Base-by-base conservation (phyloP, 1,140 invertebrate species). In the Leptopilina boulardi region DNA sequence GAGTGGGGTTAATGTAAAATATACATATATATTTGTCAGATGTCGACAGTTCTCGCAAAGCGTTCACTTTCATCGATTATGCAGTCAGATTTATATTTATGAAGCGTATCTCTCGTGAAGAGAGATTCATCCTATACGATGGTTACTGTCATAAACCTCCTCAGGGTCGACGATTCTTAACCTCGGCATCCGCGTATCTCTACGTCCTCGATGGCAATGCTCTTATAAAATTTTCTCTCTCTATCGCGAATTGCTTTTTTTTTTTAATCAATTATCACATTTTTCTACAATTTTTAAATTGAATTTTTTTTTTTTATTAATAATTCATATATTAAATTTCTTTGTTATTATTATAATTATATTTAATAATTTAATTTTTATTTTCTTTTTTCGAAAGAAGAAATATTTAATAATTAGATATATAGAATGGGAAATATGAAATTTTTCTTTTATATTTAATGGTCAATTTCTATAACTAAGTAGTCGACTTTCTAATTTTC, bases 201-300 rank as follows among this genome's bases (percentile, higher is more conserved):
- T 38, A 38, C 34, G 54, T 54, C 59, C 72, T 19, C 74, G 79
- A 80, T 77, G 77, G 77, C 79, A 76, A 76, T 77, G 79, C 79
- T 80, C 79, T 66, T 66, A 66, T 66, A n/a, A 66, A 30, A 66
- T 5, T 11, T 13, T 66, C 23, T 66, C 59, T 38, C 34, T 38
- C 30, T 34, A 2, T 34, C 34, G 34, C 34, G 5, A 30, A 11
- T 26, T 59, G 23, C 56, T 66, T 5, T 38, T n/a, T 23, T 23
- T 66, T 5, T 38, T n/a, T 23, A 15, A 21, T 59, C 56, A 59
- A 66, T 66, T n/a, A 66, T 66, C 56, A 66, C 47, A 51, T n/a
- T 51, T 51, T 51, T 51, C 30, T 3, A 34, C 30, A 34, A 34
- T 34, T 38, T 6, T 38, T 38, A 38, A 6, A 9, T 38, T 38